Conservation (phyloP, 1,140 invertebrate species). For the Pseudomyrmex concolor region DNA sequence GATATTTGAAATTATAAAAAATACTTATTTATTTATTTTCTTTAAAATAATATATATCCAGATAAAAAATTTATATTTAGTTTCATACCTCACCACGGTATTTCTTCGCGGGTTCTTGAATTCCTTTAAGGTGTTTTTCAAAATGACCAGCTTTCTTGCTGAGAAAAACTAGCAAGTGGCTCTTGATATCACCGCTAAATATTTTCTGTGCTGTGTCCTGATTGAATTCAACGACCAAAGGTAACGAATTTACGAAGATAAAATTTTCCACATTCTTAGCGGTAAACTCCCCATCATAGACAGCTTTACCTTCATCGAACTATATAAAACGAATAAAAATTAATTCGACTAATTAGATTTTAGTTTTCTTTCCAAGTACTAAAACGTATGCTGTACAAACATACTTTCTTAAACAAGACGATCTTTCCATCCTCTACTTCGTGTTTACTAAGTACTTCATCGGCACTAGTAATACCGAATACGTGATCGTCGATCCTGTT, state of each 20-base stretch:
- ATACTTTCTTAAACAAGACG: slow-evolving; percentile 96
- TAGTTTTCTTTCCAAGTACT: neutral
- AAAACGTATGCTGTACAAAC: slow-evolving; percentile 10
- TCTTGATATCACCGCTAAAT: slow-evolving; percentile 99
- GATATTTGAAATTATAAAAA: neutral
- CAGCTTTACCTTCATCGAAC: slow-evolving; percentile 96
- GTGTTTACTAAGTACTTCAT: slow-evolving; percentile 91
- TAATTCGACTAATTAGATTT: neutral
- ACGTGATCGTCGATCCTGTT: slow-evolving; percentile 93
- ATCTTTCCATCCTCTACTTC: slow-evolving; percentile 91
- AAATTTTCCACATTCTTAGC: slow-evolving; percentile 93
- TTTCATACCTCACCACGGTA: slow-evolving; percentile 93
- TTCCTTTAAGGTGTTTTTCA: slow-evolving; percentile 91
- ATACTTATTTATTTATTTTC: neutral
- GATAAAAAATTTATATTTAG: neutral
- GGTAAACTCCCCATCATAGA: slow-evolving; percentile 90
- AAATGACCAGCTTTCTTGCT: slow-evolving; percentile 95
- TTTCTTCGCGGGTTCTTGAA: slow-evolving; percentile 93
- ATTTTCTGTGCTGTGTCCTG: slow-evolving; percentile 99
- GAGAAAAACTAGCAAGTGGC: slow-evolving; percentile 97
- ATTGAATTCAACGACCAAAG: slow-evolving; percentile 98
- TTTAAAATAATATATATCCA: neutral
- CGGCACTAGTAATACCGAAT: slow-evolving; percentile 94
- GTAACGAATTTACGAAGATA: slow-evolving; percentile 93
- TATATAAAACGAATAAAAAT: slow-evolving; percentile 80